Conservation (phyloP, 2,888 invertebrate species). For the Ptychoptera albimana region DNA sequence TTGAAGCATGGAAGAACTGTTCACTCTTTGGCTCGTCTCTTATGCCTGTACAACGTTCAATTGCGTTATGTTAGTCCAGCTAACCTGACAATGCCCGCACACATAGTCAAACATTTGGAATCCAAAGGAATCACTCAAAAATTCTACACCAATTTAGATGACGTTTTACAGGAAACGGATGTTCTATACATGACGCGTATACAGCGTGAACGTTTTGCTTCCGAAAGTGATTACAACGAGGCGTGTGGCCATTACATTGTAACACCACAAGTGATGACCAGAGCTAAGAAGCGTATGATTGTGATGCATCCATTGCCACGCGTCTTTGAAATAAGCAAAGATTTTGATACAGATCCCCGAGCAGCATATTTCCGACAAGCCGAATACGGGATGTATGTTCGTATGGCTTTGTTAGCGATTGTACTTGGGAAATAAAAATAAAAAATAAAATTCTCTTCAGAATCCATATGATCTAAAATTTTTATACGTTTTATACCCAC, state of each 20-base stretch:
- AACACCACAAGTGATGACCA: constrained; percentile 90
- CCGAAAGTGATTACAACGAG: constrained; percentile 75
- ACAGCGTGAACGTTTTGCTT: constrained; percentile 80
- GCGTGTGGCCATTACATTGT: constrained; percentile 76
- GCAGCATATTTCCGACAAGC: constrained; percentile 98
- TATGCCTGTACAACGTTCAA: constrained; percentile 88
- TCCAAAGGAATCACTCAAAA: constrained; percentile 66
- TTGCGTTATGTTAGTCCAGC: constrained; percentile 82
- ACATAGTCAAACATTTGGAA: constrained; percentile 62
- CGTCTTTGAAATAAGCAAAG: constrained; percentile 84
- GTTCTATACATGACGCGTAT: constrained; percentile 98
- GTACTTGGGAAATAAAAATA: constrained; percentile 43
- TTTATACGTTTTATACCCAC: too few species aligned
- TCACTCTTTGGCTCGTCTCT: constrained; percentile 84
- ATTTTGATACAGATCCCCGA: constrained; percentile 90
- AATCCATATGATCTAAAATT: too few species aligned
- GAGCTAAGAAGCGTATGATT: constrained; percentile 83
- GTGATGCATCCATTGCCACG: constrained; percentile 97
- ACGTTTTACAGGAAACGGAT: constrained; percentile 82
- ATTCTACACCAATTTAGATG: constrained; percentile 51
- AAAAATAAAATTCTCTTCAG: too few species aligned
- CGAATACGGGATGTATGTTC: constrained; percentile 93
- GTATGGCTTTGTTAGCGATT: constrained; percentile 93
- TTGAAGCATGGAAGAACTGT: constrained; percentile 96
- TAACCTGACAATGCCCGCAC: constrained; percentile 79